Evolutionary conservation across 2,797 vertebrate species (phyloP).

Genomic region (Pipistrellus pygmaeus): DNA sequence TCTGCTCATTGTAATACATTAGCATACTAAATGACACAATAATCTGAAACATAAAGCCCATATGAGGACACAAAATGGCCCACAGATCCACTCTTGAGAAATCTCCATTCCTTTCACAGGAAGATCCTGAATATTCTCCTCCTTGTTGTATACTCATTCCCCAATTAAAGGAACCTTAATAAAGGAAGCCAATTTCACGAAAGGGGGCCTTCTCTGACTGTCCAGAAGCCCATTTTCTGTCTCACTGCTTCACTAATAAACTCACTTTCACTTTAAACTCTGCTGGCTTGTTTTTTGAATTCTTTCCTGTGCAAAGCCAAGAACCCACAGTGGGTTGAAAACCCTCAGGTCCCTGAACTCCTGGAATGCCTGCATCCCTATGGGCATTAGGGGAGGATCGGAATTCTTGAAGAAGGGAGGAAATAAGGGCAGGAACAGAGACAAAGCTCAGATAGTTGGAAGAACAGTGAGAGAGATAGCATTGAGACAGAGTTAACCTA

Average conservation of each 20-base stretch:
- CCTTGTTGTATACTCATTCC: neutral
- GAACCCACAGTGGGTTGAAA: neutral
- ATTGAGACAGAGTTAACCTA: neutral
- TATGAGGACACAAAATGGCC: neutral
- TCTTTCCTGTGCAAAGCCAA: neutral
- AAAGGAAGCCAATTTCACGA: neutral
- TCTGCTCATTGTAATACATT: neutral
- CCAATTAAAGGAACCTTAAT: neutral
- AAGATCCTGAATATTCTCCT: neutral
- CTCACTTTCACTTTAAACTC: neutral
- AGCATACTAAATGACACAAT: neutral
- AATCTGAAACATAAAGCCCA: neutral
- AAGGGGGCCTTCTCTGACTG: neutral
- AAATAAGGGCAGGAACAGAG: constrained; percentile 4
- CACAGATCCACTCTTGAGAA: neutral
- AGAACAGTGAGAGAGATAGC: neutral
- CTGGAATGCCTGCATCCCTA: neutral
- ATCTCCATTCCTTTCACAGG: neutral
- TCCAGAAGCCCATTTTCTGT: neutral
- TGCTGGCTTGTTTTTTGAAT: neutral
- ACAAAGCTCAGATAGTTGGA: neutral
- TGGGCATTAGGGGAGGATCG: neutral
- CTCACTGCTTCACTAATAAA: neutral
- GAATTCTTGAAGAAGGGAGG: neutral
- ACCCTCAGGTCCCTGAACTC: neutral